Percentiles rank a stretch among this genome's conserved stretches.
These are phyloP conservation scores for Sarcophilus harrisii DNA, from an alignment of 2,797 vertebrate species.

Conservation along the genomic window DNA sequence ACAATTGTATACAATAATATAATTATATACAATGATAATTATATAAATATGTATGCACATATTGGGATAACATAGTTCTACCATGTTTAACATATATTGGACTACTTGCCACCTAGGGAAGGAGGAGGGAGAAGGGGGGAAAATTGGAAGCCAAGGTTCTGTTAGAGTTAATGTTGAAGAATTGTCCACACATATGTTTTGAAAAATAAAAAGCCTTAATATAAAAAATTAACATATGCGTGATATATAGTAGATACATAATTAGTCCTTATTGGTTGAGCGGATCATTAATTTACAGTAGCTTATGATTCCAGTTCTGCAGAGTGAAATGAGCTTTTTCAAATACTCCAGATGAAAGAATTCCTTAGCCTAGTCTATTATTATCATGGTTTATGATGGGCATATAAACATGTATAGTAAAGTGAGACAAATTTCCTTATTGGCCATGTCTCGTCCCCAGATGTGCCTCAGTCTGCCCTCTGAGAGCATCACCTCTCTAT, in stretches of 20 bases:
- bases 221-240: too few relatives aligned
- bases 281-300: not conserved
- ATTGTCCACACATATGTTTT: too few relatives aligned
- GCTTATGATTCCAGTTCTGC: constrained; percentile 29
- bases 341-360: constrained; percentile 58
- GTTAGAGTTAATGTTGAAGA: too few relatives aligned
- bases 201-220: too few relatives aligned
- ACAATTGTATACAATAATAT: too few relatives aligned
- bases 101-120: too few relatives aligned
- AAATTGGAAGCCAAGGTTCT: too few relatives aligned
- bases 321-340: constrained; percentile 57
- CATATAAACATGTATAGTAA: not conserved
- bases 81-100: too few relatives aligned
- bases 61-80: too few relatives aligned
- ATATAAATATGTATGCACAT: too few relatives aligned
- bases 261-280: not conserved
- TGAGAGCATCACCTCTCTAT: not conserved
- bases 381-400: constrained; percentile 29
- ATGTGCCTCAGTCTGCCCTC: not conserved
- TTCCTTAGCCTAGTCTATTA: constrained; percentile 44
- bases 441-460: not conserved
- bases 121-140: too few relatives aligned
- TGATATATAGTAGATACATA: not conserved
- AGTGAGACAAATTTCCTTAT: not conserved
- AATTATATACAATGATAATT: too few relatives aligned